Percentiles rank a stretch among this genome's conserved stretches.
Conservation (phyloP, 53 echinoderm and acorn worm genomes). For the Antedon mediterranea region DNA sequence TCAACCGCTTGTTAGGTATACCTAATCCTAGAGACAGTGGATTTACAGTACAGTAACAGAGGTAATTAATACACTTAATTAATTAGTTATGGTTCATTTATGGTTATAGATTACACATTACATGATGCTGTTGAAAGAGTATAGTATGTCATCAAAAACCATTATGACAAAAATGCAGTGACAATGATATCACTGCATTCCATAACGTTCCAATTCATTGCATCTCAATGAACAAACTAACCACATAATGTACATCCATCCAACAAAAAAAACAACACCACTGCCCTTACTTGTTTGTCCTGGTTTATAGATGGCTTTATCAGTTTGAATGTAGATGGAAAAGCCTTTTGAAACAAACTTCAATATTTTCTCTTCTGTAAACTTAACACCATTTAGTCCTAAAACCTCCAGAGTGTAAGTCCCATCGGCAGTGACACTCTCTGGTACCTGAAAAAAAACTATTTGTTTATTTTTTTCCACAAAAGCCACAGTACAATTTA, state of each 20-base stretch:
- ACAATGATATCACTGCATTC: background rate
- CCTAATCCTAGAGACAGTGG: too few species aligned
- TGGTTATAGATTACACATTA: too few species aligned
- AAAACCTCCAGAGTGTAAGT: slow-evolving; percentile 29
- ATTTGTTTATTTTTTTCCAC: too few species aligned
- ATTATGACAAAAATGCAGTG: too few species aligned
- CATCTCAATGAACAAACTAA: background rate
- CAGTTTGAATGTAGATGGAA: slow-evolving; percentile 80
- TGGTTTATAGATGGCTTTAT: slow-evolving; percentile 98
- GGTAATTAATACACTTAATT: too few species aligned
- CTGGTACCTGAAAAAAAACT: slow-evolving; percentile 10
- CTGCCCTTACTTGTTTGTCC: slow-evolving; percentile 71
- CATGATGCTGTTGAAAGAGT: too few species aligned
- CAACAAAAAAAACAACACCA: too few species aligned
- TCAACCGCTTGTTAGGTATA: too few species aligned
- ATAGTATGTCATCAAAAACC: too few species aligned
- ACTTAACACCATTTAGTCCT: slow-evolving; percentile 35
- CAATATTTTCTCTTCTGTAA: slow-evolving; percentile 22
- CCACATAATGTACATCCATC: background rate
- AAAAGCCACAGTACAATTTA: background rate
- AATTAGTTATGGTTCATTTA: too few species aligned
- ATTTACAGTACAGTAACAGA: too few species aligned
- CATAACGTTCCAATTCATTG: background rate
- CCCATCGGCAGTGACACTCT: background rate
- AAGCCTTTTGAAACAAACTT: slow-evolving; percentile 42